Evolutionary conservation across 2,888 invertebrate species (phyloP), one percentile per base, ranked within the genome.

Genomic region (Biston stratarius): DNA sequence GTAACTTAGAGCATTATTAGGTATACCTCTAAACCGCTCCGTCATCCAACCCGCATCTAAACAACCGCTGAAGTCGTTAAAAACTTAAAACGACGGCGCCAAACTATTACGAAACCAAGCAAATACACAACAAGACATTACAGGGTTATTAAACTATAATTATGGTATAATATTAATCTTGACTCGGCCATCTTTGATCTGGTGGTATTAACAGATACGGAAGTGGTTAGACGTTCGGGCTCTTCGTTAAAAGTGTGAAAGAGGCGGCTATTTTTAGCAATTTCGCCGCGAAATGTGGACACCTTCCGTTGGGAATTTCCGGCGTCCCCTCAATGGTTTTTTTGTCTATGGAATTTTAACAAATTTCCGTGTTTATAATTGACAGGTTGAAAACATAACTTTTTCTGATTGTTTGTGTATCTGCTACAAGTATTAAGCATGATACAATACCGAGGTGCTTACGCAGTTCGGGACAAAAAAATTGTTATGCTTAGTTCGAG

Each of bases 181-280:
- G 70, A 69, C 69, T 64, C 70, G 78, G 61, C 67, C 74, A 70
- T 69, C 84, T 91, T 91, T 91, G 90, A 91, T 90, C 88, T 89
- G 40, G 56, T 33, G 86, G 65, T 63, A 58, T 87, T 87, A 84
- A 80, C 80, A 74, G 79, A 85, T 77, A 74, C 86, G 88, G 89
- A 88, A 89, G 85, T 79, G 79, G 62, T 45, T 73, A 72, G 68
- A 69, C 56, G 59, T 64, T 70, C 70, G 74, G 42, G 67, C 57
- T 45, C 67, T 69, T 73, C 71, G 74, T 66, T 60, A 63, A 62
- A 57, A 67, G 61, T 61, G 67, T 62, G 58, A 62, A 67, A 66
- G 64, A 66, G 64, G 67, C 64, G 48, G 61, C 74, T 83, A 81
- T 84, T 83, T 83, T 79, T 79, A 78, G 45, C 42, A 61, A 74